phyloP scores from a whole-genome alignment of 2,888 invertebrate species.

The Nemapogon koenigi region DNA sequence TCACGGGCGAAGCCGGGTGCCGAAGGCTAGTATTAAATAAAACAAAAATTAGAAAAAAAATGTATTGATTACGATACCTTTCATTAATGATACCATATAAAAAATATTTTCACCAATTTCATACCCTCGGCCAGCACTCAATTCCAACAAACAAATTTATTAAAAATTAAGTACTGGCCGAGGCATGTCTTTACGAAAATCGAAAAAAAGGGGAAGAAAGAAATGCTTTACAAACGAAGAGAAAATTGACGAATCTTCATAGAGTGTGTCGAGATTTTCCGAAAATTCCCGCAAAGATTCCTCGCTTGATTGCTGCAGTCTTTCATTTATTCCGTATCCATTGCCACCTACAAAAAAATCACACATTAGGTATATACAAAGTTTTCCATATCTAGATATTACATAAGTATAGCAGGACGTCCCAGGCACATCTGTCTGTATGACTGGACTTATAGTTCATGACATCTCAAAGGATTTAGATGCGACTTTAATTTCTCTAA shows the following conservation, averaged over 20 bases:
- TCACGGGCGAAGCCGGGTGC: too few species aligned
- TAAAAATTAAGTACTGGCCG: conserved; percentile 42
- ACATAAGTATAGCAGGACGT: too few species aligned
- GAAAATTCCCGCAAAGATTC: conserved; percentile 5
- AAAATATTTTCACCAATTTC: conserved; percentile 12
- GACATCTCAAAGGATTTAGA: too few species aligned
- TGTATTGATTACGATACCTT: too few species aligned
- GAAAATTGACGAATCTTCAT: neutral
- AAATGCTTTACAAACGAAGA: conserved; percentile 9
- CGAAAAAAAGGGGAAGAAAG: conserved; percentile 22
- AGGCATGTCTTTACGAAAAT: conserved; percentile 31
- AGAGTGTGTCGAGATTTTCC: conserved; percentile 6
- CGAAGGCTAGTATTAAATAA: too few species aligned
- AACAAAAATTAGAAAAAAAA: conserved; percentile 15
- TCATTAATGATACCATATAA: neutral
- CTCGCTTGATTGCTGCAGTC: too few species aligned
- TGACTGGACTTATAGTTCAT: too few species aligned
- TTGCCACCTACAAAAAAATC: conserved; percentile 56
- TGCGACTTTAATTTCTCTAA: too few species aligned
- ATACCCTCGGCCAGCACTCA: conserved; percentile 47
- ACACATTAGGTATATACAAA: too few species aligned
- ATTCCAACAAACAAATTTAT: conserved; percentile 5
- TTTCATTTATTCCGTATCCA: conserved; percentile 55
- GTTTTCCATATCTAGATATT: too few species aligned
- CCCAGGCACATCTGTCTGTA: too few species aligned